Percentiles rank a stretch among this genome's conserved stretches.
Evolutionary conservation across 2,888 invertebrate genomes (phyloP).

Genomic region (Seladonia tumulorum): DNA sequence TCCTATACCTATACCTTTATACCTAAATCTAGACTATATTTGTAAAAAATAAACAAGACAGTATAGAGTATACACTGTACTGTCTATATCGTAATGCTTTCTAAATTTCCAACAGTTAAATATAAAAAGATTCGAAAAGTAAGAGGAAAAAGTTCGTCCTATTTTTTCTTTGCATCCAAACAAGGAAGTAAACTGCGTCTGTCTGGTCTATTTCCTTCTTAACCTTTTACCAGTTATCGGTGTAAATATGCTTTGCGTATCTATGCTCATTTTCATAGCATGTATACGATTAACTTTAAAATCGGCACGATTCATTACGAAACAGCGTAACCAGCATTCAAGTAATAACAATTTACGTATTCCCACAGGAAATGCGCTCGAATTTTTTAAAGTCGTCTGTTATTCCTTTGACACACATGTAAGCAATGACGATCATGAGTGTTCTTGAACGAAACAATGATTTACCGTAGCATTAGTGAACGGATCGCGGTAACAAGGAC

Average conservation of each 20-base stretch:
- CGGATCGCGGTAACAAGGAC: slow-evolving; percentile 38
- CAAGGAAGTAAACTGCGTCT: not conserved
- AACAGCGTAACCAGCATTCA: not conserved
- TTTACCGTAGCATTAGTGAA: slow-evolving; percentile 40
- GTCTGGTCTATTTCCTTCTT: not conserved
- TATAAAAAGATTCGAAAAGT: not conserved
- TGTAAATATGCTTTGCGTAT: not conserved
- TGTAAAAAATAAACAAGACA: too few relatives aligned
- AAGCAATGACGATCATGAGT: slow-evolving; percentile 21
- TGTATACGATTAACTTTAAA: not conserved
- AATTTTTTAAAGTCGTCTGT: not conserved
- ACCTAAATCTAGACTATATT: too few relatives aligned
- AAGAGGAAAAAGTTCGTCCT: not conserved
- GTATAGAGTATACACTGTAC: too few relatives aligned
- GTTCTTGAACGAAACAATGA: slow-evolving; percentile 41
- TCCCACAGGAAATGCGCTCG: not conserved
- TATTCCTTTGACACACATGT: not conserved
- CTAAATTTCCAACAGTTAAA: not conserved
- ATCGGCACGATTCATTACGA: not conserved
- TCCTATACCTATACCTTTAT: too few relatives aligned
- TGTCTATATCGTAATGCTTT: too few relatives aligned
- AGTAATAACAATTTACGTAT: not conserved
- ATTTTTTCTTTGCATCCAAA: not conserved
- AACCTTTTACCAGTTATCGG: not conserved
- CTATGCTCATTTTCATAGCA: not conserved